Base-by-base conservation (phyloP, 1,140 invertebrate species). In the Papilio polyxenes region DNA sequence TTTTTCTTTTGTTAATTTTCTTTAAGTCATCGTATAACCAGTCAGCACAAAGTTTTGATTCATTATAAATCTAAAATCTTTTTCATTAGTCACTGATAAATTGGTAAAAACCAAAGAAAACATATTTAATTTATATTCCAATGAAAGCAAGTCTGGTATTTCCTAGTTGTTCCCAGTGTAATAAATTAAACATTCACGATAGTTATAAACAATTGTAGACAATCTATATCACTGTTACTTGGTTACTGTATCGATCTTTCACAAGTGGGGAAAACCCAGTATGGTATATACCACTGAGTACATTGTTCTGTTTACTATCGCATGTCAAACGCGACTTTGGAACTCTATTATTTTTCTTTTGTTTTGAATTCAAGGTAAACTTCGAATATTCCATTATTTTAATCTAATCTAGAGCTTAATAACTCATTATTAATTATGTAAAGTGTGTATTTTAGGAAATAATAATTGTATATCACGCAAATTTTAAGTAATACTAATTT, bases 181-280 rank as follows among this genome's bases (percentile, higher is more conserved):
- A 65, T 65, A 65, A 65, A 65, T 65, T 23, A 65, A 8, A 10
- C 9, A 31, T 65, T 23, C 11, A 65, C 20, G 20, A 65, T 23
- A 65, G 20, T 10, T 17, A 17, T 56, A 17, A 9, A 65, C 10
- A 23, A 65, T 5, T 31, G 10, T 65, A 9, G 15, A 53, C 20
- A 65, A 31, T 23, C 62, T 23, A 11, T 62, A 10, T 11, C 20
- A 65, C 20, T 65, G 62, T 65, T 65, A 11, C 62, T 65, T 23
- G 62, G 62, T 31, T 65, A 65, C 62, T 65, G 20, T 65, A 65
- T 65, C 62, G 62, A 65, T 65, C 20, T 20, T 65, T 65, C 3
- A 11, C 23, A 72, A 37, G 31, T 37, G 65, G 65, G 65, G 65
- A 72, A 72, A 72, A 72, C 65, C 65, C 31, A 37, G 37, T 13